Evolutionary conservation across 2,888 invertebrate species (phyloP).

Genomic region (Aphodius sticticus): DNA sequence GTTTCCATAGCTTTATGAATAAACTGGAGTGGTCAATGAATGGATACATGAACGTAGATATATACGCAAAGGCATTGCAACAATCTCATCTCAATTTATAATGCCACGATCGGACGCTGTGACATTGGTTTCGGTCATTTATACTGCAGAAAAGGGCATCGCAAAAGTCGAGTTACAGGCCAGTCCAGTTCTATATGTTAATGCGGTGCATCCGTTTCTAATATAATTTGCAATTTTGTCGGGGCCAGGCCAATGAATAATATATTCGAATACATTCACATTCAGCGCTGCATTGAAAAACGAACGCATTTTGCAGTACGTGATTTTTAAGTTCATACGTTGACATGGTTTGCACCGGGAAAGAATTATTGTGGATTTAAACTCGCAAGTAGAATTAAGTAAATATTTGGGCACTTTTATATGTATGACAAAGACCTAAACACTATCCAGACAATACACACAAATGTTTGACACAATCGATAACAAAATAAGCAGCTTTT

Average conservation of each 20-base stretch:
- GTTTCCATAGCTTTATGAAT: background rate
- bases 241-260: background rate
- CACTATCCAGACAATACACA: too few relatives aligned
- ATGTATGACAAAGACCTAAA: too few relatives aligned
- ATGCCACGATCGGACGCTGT: background rate
- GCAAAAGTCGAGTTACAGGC: background rate
- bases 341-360: background rate
- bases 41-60: background rate
- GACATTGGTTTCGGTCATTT: background rate
- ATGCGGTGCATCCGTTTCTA: background rate
- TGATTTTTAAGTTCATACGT: background rate
- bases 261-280: constrained; percentile 4
- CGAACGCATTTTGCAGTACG: background rate
- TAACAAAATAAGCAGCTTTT: too few relatives aligned
- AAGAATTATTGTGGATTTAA: background rate
- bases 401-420: too few relatives aligned
- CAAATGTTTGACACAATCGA: too few relatives aligned
- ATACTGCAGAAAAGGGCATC: background rate
- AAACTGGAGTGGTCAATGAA: background rate
- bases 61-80: background rate
- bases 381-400: too few relatives aligned
- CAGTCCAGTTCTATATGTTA: background rate
- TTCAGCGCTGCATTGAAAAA: background rate
- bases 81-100: background rate
- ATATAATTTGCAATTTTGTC: background rate